phyloP scores from a whole-genome alignment of 2,797 vertebrate genomes.

The Sebastes baramenuke region DNA sequence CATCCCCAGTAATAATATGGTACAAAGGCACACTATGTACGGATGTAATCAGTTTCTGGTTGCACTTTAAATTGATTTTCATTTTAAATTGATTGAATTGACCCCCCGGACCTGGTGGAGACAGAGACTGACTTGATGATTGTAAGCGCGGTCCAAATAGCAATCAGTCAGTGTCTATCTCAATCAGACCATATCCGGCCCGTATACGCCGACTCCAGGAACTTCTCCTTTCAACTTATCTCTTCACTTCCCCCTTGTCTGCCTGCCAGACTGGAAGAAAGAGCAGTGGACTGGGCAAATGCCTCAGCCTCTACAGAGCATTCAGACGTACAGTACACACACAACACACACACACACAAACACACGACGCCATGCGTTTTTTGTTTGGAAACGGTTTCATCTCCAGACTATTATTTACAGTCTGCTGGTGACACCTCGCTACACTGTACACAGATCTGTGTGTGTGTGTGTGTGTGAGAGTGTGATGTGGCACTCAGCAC shows the following conservation, averaged over 20 bases:
- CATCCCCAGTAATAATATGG: not conserved
- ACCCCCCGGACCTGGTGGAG: conserved; percentile 35
- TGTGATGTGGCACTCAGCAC: conserved; percentile 35
- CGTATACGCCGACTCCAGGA: conserved; percentile 39
- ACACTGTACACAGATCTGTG: conserved; percentile 34
- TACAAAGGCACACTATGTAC: conserved; percentile 1
- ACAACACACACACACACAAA: not conserved
- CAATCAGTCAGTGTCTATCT: conserved; percentile 67
- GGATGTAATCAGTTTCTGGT: conserved; percentile 21
- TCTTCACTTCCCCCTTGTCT: conserved; percentile 68
- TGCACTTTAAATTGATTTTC: conserved; percentile 45
- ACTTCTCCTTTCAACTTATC: conserved; percentile 61
- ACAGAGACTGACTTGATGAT: conserved; percentile 45
- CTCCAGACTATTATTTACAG: conserved; percentile 67
- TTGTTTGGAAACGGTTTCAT: conserved; percentile 55
- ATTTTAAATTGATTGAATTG: conserved; percentile 52
- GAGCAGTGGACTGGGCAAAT: conserved; percentile 65
- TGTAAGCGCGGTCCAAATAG: conserved; percentile 49
- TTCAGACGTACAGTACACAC: conserved; percentile 32
- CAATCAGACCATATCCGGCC: conserved; percentile 64
- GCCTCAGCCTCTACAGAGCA: conserved; percentile 39
- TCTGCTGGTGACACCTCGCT: conserved; percentile 56
- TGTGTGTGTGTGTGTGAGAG: not conserved
- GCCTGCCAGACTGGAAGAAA: conserved; percentile 73
- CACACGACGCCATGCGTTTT: conserved; percentile 9